phyloP scores from a whole-genome alignment of 1,140 invertebrate species.

The Drosophila orena region DNA sequence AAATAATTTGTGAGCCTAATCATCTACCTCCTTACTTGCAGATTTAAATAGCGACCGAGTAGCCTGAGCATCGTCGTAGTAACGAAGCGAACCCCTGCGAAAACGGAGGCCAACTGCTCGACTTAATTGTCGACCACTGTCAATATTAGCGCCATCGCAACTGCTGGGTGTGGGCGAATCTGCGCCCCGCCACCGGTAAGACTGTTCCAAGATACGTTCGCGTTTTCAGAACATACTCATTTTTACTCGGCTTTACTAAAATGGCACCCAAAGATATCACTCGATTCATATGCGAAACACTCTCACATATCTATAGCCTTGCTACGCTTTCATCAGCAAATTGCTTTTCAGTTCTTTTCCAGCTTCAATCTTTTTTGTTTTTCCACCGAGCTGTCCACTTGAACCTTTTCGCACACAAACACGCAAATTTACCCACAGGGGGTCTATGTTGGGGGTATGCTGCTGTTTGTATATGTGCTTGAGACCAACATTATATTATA shows the following conservation, averaged over 20 bases:
- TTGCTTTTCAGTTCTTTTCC: slow-evolving; percentile 34
- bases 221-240: slow-evolving; percentile 3
- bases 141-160: slow-evolving; percentile 85
- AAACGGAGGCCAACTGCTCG: slow-evolving; percentile 66
- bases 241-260: slow-evolving; percentile 29
- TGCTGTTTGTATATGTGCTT: slow-evolving; percentile 22
- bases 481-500: slow-evolving; percentile 28
- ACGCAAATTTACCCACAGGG: slow-evolving; percentile 33
- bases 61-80: slow-evolving; percentile 1
- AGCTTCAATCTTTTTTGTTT: slow-evolving; percentile 8
- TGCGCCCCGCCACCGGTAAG: slow-evolving; percentile 85
- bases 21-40: slow-evolving; percentile 30
- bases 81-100: slow-evolving; percentile 5
- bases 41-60: slow-evolving; percentile 18
- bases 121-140: slow-evolving; percentile 66
- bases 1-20: slow-evolving; percentile 1
- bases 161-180: slow-evolving; percentile 85
- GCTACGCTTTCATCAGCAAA: slow-evolving; percentile 46
- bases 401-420: slow-evolving; percentile 34
- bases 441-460: slow-evolving; percentile 8
- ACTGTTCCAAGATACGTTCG: slow-evolving; percentile 33
- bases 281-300: slow-evolving; percentile 19
- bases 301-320: slow-evolving; percentile 22
- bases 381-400: slow-evolving; percentile 13
- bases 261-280: slow-evolving; percentile 22